These are phyloP conservation scores for Drosophila neoperkinsi DNA, from an alignment of 2,888 invertebrate genomes.

Conservation along the genomic window DNA sequence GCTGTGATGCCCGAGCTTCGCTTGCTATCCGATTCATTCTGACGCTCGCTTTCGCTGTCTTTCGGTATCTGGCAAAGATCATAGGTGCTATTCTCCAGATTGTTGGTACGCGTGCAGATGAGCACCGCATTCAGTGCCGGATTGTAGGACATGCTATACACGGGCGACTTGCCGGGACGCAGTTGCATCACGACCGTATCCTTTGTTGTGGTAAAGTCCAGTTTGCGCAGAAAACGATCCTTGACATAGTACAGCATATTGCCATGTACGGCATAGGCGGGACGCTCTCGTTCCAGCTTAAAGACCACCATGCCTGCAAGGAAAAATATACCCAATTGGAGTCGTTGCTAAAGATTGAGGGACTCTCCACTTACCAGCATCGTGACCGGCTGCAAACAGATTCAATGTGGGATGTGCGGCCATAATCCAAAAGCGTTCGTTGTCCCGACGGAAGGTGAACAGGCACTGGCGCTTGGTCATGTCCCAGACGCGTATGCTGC, in stretches of 20 bases:
- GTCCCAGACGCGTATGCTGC: conserved; percentile 99
- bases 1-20: conserved; percentile 96
- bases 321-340: background rate
- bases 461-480: conserved; percentile 97
- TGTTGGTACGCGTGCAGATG: conserved; percentile 92
- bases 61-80: conserved; percentile 96
- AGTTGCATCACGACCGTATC: conserved; percentile 97
- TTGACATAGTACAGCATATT: conserved; percentile 98
- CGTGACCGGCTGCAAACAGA: conserved; percentile 99
- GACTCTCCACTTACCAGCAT: conserved; percentile 92
- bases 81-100: conserved; percentile 95
- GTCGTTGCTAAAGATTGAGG: background rate
- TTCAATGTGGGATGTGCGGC: conserved; percentile 97
- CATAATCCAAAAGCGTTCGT: conserved; percentile 99
- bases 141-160: conserved; percentile 96
- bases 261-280: conserved; percentile 97
- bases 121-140: conserved; percentile 98
- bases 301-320: conserved; percentile 85
- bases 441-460: conserved; percentile 96
- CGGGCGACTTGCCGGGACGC: conserved; percentile 91
- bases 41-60: conserved; percentile 81
- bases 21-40: conserved; percentile 89
- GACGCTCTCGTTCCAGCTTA: conserved; percentile 96
- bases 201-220: conserved; percentile 97
- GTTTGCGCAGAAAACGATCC: conserved; percentile 94